Conservation (phyloP, 2,888 invertebrate genomes). For the Caenorhabditis virilis region DNA sequence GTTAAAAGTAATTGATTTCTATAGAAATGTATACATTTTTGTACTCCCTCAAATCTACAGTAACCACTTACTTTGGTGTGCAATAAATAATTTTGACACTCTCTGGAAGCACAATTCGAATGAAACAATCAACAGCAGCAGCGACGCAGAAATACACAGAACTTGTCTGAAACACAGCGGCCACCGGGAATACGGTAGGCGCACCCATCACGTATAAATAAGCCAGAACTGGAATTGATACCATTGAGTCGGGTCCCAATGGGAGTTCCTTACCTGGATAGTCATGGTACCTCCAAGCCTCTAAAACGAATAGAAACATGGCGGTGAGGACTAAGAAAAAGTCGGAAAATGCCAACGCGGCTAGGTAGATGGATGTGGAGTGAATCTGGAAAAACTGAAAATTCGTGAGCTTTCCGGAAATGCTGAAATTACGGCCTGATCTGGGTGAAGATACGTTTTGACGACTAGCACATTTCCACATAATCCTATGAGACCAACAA, state of each 20-base stretch:
- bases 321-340: conserved; percentile 66
- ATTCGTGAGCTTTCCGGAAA: neutral
- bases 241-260: neutral
- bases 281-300: conserved; percentile 67
- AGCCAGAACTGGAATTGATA: conserved; percentile 54
- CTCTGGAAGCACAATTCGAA: conserved; percentile 52
- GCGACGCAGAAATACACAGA: conserved; percentile 67
- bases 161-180: conserved; percentile 66
- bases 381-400: conserved; percentile 36
- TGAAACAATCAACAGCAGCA: conserved; percentile 67
- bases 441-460: conserved; percentile 54
- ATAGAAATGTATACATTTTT: no score
- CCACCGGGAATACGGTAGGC: conserved; percentile 64
- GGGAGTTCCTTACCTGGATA: conserved; percentile 47
- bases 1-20: no score
- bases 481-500: conserved; percentile 62
- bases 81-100: conserved; percentile 58
- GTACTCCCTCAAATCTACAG: no score
- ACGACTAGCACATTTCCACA: conserved; percentile 63
- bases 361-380: conserved; percentile 64
- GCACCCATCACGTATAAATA: conserved; percentile 63
- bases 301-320: conserved; percentile 67
- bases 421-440: conserved; percentile 25
- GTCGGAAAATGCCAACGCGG: conserved; percentile 62
- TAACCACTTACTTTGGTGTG: conserved; percentile 57